Base-by-base conservation (phyloP, 2,888 invertebrate species). In the Chrysolina americana region DNA sequence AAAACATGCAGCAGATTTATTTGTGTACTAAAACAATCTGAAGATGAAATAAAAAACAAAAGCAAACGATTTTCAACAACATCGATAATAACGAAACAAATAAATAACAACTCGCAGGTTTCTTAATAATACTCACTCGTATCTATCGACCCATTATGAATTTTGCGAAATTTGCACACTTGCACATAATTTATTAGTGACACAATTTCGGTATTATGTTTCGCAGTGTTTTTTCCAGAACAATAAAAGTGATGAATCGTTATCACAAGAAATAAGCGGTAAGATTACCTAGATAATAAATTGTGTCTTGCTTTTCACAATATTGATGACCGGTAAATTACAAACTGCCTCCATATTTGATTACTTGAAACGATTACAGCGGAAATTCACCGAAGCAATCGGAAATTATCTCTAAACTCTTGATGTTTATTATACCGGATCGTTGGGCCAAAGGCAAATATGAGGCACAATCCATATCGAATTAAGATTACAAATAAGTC, bases 201-300 rank as follows among this genome's bases (percentile, higher is more conserved):
- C 15, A 59, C 59, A n/a, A 59, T 28, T 15, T 8, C 23, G 15
- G 59, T 59, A n/a, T 59, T n/a, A 36, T 15, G 23, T 59, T 59
- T 59, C 59, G 8, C 17, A 15, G n/a, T 59, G 36, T n/a, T 36
- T 10, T 36, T 36, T 36, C 23, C 4, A n/a, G 36, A 59, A 59
- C 36, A 59, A 59, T 59, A n/a, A 36, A 59, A 59, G 10, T 28
- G 36, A 59, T 59, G 36, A 59, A 28, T 28, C 23, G 59, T 13
- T 28, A 28, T n/a, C 23, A 28, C 2, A 11, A 59, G 6, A n/a
- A 11, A 59, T 36, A 11, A 13, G n/a, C 47, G 28, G n/a, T n/a
- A 28, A 59, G 59, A 15, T 59, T 36, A 28, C 15, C 15, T n/a
- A 36, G n/a, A 59, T 23, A 28, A 59, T 50, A 15, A 44, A 44